phyloP scores from a whole-genome alignment of 2,797 vertebrate genomes.

The Eulemur albifrons region DNA sequence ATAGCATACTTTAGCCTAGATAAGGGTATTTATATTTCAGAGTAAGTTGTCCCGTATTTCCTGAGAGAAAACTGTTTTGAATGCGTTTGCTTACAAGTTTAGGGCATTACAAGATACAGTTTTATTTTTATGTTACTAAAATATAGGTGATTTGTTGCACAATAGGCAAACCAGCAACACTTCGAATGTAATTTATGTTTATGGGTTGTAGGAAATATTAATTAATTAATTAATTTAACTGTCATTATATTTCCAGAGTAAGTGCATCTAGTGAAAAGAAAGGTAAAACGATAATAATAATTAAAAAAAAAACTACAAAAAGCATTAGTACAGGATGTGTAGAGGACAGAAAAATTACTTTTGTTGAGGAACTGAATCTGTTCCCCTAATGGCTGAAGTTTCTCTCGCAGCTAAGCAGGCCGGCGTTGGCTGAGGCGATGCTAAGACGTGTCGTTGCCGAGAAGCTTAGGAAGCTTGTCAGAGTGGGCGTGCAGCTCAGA shows the following conservation, averaged over 20 bases:
- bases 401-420: not conserved
- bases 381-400: not conserved
- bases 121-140: slow-evolving; percentile 37
- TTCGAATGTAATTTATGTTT: slow-evolving; percentile 12
- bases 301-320: slow-evolving; percentile 11
- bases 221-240: not conserved
- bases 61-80: not conserved
- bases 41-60: not conserved
- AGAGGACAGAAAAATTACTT: not conserved
- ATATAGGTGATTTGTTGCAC: not conserved
- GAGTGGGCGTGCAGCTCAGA: not conserved
- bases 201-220: not conserved
- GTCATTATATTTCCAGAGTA: slow-evolving; percentile 1
- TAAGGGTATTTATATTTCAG: not conserved
- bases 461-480: not conserved
- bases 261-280: slow-evolving; percentile 32
- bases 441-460: not conserved
- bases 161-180: not conserved
- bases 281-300: not conserved
- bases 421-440: rapidly evolving
- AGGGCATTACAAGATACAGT: not conserved
- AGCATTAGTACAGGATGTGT: not conserved
- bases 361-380: not conserved
- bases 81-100: not conserved
- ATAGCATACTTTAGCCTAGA: not conserved